Evolutionary conservation across 2,888 invertebrate species (phyloP), one percentile per base, ranked within the genome.

Genomic region (Creontiades dilutus): DNA sequence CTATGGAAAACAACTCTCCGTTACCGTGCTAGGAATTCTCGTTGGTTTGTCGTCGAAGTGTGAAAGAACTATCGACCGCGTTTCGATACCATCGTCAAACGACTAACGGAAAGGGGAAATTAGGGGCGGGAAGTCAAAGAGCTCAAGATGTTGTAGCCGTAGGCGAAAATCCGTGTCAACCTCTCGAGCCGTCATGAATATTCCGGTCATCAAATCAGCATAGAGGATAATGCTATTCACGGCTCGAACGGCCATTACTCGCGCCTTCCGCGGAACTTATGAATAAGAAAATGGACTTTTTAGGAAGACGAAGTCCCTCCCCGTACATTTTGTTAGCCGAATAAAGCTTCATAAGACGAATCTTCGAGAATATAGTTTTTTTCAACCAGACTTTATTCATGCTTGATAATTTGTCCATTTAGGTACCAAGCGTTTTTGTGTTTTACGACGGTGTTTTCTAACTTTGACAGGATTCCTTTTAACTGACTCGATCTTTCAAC

Each of bases 251-350:
- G 85, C 28, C 52, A 85, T 85, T 85, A 85, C 85, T 23, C 23
- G 16, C 85, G 57, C 28, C 55, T 85, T 13, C 68, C 37, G 85
- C 9, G 57, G n/a, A 16, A 19, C 85, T 85, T 85, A 85, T 85
- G 85, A 85, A 85, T 85, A 85, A 85, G 85, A 85, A 57, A 85
- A 85, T 85, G 27, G 85, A 61, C 85, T 85, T 85, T 85, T 57
- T 61, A n/a, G 46, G 9, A 9, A 7, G n/a, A n/a, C 46, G 19
- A 19, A 47, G 80, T 37, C 37, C 37, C 47, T 16, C 46, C 9
- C n/a, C 19, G 46, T 80, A n/a, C 9, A 13, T 80, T 80, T 80
- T 80, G 11, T 11, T 27, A 78, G 78, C 78, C 78, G n/a, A 4
- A 23, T 23, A 23, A 68, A 23, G 68, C 27, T 5, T 68, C 0